Evolutionary conservation across 2,113 vertebrate genomes (phyloP).

Genomic region (Butorides virescens): DNA sequence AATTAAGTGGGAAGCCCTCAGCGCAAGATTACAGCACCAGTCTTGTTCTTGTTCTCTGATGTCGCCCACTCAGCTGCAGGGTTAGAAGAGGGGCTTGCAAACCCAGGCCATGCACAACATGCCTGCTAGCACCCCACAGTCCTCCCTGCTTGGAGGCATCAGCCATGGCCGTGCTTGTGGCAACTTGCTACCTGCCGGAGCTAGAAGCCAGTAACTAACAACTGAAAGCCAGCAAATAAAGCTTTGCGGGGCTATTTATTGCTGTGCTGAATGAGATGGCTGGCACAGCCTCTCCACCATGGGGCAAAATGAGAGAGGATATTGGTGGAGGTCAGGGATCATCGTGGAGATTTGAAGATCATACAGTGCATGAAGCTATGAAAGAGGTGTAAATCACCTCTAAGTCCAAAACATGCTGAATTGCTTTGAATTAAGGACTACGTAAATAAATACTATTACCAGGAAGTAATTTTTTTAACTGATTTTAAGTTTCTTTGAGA

Average conservation of each 20-base stretch:
- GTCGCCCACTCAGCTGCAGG: background rate
- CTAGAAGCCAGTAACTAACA: background rate
- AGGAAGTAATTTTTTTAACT: background rate
- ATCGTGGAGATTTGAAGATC: background rate
- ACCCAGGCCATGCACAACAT: fast-evolving
- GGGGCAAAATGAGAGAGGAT: background rate
- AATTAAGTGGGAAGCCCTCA: background rate
- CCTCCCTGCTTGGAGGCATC: background rate
- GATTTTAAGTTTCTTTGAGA: background rate
- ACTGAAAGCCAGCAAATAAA: background rate
- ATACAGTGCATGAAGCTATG: background rate
- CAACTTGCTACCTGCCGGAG: background rate
- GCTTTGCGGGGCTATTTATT: background rate
- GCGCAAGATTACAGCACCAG: background rate
- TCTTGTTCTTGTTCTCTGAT: background rate
- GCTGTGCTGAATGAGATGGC: background rate
- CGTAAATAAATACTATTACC: background rate
- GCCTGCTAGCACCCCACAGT: background rate
- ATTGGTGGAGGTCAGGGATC: background rate
- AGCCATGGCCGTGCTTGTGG: background rate
- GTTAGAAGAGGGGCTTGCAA: background rate
- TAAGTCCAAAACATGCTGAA: background rate
- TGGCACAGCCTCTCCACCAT: background rate
- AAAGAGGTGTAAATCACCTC: background rate
- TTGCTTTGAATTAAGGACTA: background rate